phyloP scores from a whole-genome alignment of 2,113 vertebrate species.

The Agelaius tricolor region DNA sequence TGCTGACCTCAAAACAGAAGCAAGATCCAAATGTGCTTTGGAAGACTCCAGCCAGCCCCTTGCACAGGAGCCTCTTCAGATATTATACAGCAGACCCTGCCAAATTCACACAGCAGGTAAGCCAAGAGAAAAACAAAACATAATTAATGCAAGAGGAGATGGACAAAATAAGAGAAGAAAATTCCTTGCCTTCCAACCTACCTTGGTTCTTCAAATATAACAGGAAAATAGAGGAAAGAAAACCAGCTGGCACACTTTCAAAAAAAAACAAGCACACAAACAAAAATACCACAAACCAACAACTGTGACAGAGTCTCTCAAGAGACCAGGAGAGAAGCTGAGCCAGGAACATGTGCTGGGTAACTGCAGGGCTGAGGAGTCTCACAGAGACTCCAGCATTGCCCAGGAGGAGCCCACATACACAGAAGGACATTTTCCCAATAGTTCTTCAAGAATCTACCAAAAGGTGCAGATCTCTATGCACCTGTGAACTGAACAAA shows the following conservation, averaged over 20 bases:
- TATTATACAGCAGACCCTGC: neutral
- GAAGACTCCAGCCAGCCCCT: neutral
- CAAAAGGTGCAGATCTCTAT: neutral
- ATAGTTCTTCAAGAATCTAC: neutral
- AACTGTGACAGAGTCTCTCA: neutral
- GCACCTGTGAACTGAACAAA: neutral
- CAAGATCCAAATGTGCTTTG: neutral
- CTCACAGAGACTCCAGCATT: neutral
- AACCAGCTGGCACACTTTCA: neutral
- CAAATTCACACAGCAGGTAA: neutral
- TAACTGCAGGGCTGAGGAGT: neutral
- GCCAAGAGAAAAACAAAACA: neutral
- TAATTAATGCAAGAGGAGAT: neutral
- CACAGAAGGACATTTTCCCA: neutral
- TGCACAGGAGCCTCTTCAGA: neutral
- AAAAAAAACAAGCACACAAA: neutral
- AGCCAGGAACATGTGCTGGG: neutral
- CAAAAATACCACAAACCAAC: neutral
- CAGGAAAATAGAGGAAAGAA: neutral
- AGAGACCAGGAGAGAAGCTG: neutral
- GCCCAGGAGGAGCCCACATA: rapidly evolving
- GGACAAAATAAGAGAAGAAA: neutral
- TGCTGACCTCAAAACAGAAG: neutral
- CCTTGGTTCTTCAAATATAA: neutral
- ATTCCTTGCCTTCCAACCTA: neutral